Conservation (phyloP, 2,113 vertebrate genomes). For the Tragelaphus strepsiceros region DNA sequence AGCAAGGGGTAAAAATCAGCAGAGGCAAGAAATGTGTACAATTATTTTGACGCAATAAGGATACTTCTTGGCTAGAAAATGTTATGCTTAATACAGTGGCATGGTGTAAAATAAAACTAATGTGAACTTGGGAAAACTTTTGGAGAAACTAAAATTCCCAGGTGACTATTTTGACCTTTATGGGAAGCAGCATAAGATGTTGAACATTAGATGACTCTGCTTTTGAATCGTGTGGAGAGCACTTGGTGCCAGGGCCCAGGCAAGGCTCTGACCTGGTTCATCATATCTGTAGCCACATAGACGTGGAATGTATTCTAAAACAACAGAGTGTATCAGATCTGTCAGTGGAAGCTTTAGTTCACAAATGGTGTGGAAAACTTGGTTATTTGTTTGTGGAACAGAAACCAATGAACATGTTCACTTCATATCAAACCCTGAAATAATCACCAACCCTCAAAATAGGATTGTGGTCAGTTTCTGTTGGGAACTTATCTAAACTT, state of each 20-base stretch:
- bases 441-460: not conserved
- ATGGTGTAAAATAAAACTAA: not conserved
- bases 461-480: not conserved
- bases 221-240: rapidly evolving
- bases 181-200: not conserved
- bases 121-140: not conserved
- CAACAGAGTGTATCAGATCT: too few relatives aligned
- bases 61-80: not conserved
- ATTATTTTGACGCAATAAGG: not conserved
- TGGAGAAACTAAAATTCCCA: not conserved
- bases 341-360: not conserved
- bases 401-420: not conserved
- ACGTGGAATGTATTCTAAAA: rapidly evolving
- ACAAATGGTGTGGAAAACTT: not conserved
- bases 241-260: not conserved
- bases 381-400: not conserved
- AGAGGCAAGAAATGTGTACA: not conserved
- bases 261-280: too few relatives aligned
- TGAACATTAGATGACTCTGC: too few relatives aligned
- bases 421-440: not conserved
- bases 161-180: not conserved
- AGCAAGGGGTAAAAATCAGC: not conserved
- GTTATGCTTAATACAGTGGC: not conserved
- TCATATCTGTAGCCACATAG: not conserved
- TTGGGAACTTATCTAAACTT: not conserved